Base-by-base conservation (phyloP, 1,140 invertebrate species). In the Thereuonema tuberculata region DNA sequence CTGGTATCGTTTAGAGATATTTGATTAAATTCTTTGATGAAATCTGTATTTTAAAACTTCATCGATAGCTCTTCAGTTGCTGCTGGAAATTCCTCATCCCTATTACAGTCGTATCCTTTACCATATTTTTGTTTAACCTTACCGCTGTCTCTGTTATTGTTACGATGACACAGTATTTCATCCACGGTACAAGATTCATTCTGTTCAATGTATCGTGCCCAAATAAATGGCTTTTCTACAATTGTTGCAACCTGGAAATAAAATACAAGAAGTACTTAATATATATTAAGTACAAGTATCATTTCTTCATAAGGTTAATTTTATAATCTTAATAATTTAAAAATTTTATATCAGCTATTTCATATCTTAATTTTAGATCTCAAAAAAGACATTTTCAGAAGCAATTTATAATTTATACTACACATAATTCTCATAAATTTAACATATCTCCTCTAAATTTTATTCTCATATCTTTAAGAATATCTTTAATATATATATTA, bases 181-280 rank as follows among this genome's bases (percentile, higher is more conserved):
- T 92, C 87, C 48, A 87, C 31, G 80, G 78, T 1, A 78, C 72
- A 62, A 64, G 64, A 29, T 70, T 76, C 61, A 25, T 26, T 66
- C 49, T 59, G 56, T 28, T 70, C 63, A 60, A 90, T 78, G 59
- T 80, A 78, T 50, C 86, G 75, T 1, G 86, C 84, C 69, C 93
- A 93, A 15, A 97, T 91, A 74, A 98, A 98, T 3, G 94, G 94
- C 69, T 91, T 93, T 71, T 96, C 93, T 71, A 92, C 86, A 61
- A 97, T 89, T 1, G 93, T 97, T 24, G 96, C 77, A 2, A 81
- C 74, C 74, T 76, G 37, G 9, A 43, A 43, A 43, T 12, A 43
- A 43, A 43, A 43, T 12, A 43, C n/a, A 12, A 43, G n/a, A 43
- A n/a, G n/a, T n/a, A n/a, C n/a, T n/a, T n/a, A n/a, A n/a, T n/a